Percentiles rank a stretch among this genome's conserved stretches.
Conservation (phyloP, 2,113 vertebrate genomes). For the Riparia riparia region DNA sequence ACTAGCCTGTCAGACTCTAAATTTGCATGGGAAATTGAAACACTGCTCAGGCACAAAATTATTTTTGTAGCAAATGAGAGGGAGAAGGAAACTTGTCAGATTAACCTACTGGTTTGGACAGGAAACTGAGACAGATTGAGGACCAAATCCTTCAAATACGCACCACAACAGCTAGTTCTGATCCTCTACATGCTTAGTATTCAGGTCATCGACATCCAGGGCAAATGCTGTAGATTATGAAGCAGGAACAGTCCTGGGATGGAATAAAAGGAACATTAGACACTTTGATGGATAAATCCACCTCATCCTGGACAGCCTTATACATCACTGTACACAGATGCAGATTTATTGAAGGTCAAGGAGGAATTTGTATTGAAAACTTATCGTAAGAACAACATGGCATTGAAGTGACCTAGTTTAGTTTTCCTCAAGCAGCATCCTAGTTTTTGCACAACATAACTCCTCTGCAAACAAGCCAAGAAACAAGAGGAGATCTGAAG, state of each 20-base stretch:
- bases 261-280: not conserved
- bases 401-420: not conserved
- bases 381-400: not conserved
- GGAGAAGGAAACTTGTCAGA: not conserved
- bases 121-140: not conserved
- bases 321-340: not conserved
- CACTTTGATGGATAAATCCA: not conserved
- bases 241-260: not conserved
- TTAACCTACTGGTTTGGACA: not conserved
- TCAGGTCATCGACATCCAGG: not conserved
- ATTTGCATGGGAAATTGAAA: not conserved
- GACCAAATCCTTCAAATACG: not conserved
- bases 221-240: not conserved
- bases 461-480: not conserved
- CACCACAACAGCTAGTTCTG: not conserved
- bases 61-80: not conserved
- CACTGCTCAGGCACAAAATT: not conserved
- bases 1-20: not conserved
- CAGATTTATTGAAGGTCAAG: not conserved
- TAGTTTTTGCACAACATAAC: not conserved
- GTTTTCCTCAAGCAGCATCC: not conserved
- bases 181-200: not conserved
- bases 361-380: not conserved
- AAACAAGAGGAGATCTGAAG: not conserved
- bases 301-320: not conserved